Conservation (phyloP, 2,888 invertebrate genomes). For the Onthophagus sagittarius region DNA sequence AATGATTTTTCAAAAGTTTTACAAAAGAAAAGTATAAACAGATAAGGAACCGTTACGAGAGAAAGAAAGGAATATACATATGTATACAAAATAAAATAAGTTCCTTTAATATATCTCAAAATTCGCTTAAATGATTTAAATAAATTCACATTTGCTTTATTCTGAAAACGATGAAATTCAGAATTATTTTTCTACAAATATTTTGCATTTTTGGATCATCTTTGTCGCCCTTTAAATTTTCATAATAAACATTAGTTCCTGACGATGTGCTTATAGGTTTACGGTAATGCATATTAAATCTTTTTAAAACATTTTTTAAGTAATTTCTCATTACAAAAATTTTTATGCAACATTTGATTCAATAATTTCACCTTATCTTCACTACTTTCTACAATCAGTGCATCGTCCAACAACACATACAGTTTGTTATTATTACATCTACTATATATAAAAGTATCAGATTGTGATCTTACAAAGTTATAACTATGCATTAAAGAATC, state of each 20-base stretch:
- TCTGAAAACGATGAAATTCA: conserved; percentile 16
- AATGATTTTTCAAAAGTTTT: too few species aligned
- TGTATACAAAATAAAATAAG: too few species aligned
- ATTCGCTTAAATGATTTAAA: conserved; percentile 26
- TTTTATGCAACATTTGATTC: too few species aligned
- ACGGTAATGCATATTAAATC: not conserved
- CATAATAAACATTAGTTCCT: not conserved
- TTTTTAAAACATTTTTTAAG: too few species aligned
- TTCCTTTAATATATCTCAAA: conserved; percentile 27
- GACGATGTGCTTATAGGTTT: not conserved
- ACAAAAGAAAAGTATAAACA: too few species aligned
- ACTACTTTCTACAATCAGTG: not conserved
- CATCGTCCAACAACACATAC: not conserved
- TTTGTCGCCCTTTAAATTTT: not conserved
- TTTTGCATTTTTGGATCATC: not conserved
- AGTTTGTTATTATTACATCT: not conserved
- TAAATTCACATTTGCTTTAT: conserved; percentile 12
- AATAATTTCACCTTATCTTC: not conserved
- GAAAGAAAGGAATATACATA: too few species aligned
- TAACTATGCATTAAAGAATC: conserved; percentile 21
- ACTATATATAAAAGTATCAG: conserved; percentile 28
- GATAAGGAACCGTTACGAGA: too few species aligned
- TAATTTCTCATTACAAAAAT: too few species aligned
- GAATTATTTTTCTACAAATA: conserved; percentile 6
- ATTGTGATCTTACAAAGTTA: conserved; percentile 26